Evolutionary conservation across 2,888 invertebrate genomes (phyloP).

Genomic region (Chrysolina haemoptera): DNA sequence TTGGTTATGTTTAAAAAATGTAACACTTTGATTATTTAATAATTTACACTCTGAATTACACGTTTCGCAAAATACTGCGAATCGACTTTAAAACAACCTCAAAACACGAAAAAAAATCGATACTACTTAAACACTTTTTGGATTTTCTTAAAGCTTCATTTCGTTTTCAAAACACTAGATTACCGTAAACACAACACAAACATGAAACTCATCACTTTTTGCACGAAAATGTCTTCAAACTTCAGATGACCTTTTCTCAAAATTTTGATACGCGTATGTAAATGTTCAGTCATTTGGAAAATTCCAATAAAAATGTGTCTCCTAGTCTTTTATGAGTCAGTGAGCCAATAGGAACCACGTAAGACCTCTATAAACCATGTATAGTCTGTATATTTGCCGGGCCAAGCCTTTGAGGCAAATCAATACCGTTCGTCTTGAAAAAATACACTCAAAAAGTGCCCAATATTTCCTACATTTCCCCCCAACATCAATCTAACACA

Average conservation of each 20-base stretch:
- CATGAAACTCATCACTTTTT: conserved; percentile 53
- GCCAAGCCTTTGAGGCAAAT: conserved; percentile 71
- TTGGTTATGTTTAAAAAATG: conserved; percentile 55
- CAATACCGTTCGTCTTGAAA: conserved; percentile 70
- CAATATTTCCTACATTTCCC: conserved; percentile 56
- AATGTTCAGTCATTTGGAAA: conserved; percentile 76
- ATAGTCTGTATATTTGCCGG: conserved; percentile 69
- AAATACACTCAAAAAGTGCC: conserved; percentile 64
- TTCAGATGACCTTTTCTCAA: conserved; percentile 65
- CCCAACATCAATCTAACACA: conserved; percentile 45
- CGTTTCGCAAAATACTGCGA: conserved; percentile 56
- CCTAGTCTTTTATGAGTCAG: conserved; percentile 71
- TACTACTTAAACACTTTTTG: conserved; percentile 62
- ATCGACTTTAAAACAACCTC: conserved; percentile 64
- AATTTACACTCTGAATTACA: conserved; percentile 46
- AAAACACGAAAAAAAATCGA: conserved; percentile 68
- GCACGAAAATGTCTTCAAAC: conserved; percentile 49
- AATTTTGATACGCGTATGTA: conserved; percentile 68
- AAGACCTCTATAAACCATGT: conserved; percentile 71
- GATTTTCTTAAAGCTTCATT: conserved; percentile 61
- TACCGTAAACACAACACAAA: conserved; percentile 50
- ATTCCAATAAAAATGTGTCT: conserved; percentile 73
- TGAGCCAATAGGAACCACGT: conserved; percentile 71
- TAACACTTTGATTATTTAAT: conserved; percentile 42
- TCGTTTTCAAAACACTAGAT: conserved; percentile 56